Percentiles rank a stretch among this genome's conserved stretches.
Evolutionary conservation across 2,888 invertebrate genomes (phyloP).

Genomic region (Agrotis puta): DNA sequence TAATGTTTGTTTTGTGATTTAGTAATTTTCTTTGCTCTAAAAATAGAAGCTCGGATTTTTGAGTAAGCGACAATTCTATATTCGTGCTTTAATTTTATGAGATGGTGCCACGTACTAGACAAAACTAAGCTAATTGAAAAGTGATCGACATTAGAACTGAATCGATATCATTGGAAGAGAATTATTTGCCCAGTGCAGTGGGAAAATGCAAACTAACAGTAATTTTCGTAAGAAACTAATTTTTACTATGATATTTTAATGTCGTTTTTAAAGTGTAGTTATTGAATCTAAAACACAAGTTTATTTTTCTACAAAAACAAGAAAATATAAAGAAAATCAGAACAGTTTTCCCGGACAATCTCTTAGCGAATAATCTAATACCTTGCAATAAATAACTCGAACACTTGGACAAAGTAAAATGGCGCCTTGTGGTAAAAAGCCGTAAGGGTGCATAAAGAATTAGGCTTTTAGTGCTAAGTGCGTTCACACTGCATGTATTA

Average conservation of each 20-base stretch:
- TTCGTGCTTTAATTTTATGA: no score
- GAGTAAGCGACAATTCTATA: background rate
- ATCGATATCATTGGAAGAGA: no score
- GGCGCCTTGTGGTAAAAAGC: slow-evolving; percentile 77
- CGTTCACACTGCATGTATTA: slow-evolving; percentile 79
- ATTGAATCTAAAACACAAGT: background rate
- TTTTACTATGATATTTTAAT: background rate
- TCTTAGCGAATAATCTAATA: slow-evolving; percentile 60
- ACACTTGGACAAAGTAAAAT: slow-evolving; percentile 81
- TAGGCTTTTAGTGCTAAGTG: slow-evolving; percentile 85
- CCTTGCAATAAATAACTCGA: slow-evolving; percentile 81
- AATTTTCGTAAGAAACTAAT: background rate
- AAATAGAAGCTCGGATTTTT: slow-evolving; percentile 22
- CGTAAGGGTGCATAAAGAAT: slow-evolving; percentile 87
- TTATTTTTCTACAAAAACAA: no score
- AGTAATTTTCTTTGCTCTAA: slow-evolving; percentile 24
- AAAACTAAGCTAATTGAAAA: no score
- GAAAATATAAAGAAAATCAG: slow-evolving; percentile 19
- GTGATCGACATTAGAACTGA: no score
- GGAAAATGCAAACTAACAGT: no score
- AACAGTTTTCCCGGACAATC: slow-evolving; percentile 54
- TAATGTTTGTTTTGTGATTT: slow-evolving; percentile 19
- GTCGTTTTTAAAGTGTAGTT: background rate
- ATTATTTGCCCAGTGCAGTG: no score
- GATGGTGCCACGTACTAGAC: no score